Evolutionary conservation across 1,140 invertebrate species (phyloP).

Genomic region (Prorops nasuta): DNA sequence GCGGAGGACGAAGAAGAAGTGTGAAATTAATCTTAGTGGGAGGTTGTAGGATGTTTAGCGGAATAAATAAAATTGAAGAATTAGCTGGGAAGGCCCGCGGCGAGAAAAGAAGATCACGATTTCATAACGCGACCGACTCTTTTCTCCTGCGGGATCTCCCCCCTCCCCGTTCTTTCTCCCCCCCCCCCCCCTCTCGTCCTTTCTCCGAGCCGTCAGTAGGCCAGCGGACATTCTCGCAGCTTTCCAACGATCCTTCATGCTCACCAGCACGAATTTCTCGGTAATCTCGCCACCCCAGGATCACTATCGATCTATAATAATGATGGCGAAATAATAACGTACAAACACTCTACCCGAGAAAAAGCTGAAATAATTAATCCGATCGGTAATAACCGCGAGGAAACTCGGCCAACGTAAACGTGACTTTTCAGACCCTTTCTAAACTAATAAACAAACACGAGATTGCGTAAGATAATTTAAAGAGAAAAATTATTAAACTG

Average conservation of each 20-base stretch:
- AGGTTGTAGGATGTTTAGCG: too few species aligned
- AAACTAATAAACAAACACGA: too few species aligned
- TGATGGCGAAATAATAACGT: too few species aligned
- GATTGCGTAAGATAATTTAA: too few species aligned
- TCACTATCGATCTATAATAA: constrained; percentile 26
- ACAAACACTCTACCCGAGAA: too few species aligned
- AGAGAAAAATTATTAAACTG: too few species aligned
- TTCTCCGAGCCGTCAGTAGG: constrained; percentile 31
- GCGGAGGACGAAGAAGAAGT: too few species aligned
- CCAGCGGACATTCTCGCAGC: constrained; percentile 29
- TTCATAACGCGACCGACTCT: constrained; percentile 27
- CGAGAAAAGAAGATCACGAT: constrained; percentile 15
- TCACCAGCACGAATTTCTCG: constrained; percentile 25
- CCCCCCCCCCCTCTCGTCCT: constrained; percentile 9
- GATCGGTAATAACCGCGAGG: constrained; percentile 13
- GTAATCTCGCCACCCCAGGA: constrained; percentile 15
- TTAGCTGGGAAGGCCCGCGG: neutral
- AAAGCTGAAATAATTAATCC: too few species aligned
- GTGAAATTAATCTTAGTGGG: too few species aligned
- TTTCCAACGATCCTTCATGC: constrained; percentile 20
- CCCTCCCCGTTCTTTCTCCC: constrained; percentile 17
- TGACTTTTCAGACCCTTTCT: too few species aligned
- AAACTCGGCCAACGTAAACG: neutral
- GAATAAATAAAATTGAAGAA: too few species aligned
- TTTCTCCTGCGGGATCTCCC: constrained; percentile 20